Percentiles rank a stretch among this genome's conserved stretches.
phyloP scores from a whole-genome alignment of 1,140 invertebrate species.

The Drosophila malerkotliana region DNA sequence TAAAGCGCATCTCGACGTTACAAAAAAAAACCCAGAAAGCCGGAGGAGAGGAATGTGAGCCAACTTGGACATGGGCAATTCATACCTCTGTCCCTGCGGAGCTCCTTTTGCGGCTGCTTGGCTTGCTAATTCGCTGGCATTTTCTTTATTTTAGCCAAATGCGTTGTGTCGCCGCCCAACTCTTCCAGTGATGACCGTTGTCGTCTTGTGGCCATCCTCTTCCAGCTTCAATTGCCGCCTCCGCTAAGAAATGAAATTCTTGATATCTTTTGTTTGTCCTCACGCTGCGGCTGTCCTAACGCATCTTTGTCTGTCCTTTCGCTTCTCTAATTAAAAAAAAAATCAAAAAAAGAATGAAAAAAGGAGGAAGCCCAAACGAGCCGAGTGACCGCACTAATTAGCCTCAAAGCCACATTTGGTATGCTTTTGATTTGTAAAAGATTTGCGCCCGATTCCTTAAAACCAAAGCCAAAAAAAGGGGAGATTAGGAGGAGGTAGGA shows the following conservation, averaged over 20 bases:
- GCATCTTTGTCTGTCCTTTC: constrained; percentile 79
- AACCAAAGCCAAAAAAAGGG: constrained; percentile 8
- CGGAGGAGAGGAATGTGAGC: constrained; percentile 21
- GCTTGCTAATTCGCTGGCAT: constrained; percentile 76
- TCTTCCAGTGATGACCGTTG: constrained; percentile 63
- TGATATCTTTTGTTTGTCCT: constrained; percentile 82
- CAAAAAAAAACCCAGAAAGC: constrained; percentile 10
- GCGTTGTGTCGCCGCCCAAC: constrained; percentile 55
- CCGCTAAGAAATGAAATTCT: constrained; percentile 77
- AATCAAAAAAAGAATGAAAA: constrained; percentile 13
- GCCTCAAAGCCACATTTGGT: constrained; percentile 78
- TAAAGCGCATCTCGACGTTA: constrained; percentile 66
- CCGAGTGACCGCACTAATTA: constrained; percentile 77
- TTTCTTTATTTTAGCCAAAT: constrained; percentile 81
- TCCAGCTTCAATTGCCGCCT: constrained; percentile 57
- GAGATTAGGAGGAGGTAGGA: background rate
- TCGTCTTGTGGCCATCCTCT: constrained; percentile 52
- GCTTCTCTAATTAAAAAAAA: constrained; percentile 78
- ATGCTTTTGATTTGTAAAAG: constrained; percentile 81
- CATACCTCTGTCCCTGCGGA: constrained; percentile 49
- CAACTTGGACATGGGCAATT: constrained; percentile 71
- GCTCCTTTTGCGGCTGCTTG: constrained; percentile 34
- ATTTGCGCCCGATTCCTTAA: constrained; percentile 59
- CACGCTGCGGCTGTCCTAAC: constrained; percentile 66
- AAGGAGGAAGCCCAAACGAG: constrained; percentile 24